Evolutionary conservation across 1,140 invertebrate species (phyloP), one percentile per base, ranked within the genome.

Genomic region (Luehdorfia chinensis): DNA sequence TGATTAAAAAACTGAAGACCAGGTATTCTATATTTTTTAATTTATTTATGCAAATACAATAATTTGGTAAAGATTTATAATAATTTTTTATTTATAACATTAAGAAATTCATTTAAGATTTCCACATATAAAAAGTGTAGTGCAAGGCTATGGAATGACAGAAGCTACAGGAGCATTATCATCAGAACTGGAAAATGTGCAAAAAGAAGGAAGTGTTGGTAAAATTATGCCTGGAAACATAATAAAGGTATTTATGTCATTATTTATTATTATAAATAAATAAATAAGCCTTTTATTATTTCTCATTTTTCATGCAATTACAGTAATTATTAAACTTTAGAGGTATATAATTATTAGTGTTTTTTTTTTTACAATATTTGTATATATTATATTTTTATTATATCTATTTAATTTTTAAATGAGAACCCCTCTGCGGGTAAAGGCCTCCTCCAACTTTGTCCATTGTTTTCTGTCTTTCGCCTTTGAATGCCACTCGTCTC

Each of bases 91-190:
- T 13, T 45, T 18, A 25, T 21, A 25, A 9, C 13, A 8, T 3
- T 37, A 33, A n/a, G 7, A 11, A 8, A 15, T 32, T 23, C 21
- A 19, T 48, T 41, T 8, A 33, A 83, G 78, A 18, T 79, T 80
- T 47, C 69, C 75, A 19, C 56, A 75, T 16, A 61, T 84, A 32
- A 52, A 45, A 44, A 44, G 68, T 12, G 53, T 76, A 1, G 39
- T 75, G 9, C 69, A 79, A 62, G 76, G 72, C 1, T 88, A 86
- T 44, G 87, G 87, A 6, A 74, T 75, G 64, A 87, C 85, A 37
- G 87, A 88, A 58, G 44, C 66, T 1, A 50, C 67, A 3, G 75
- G 76, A 36, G 45, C 55, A 2, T 4, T 77, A 5, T 66, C 59
- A 1, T 47, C 51, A 45, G 75, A 83, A 33, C 31, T 30, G 8